Percentiles rank a stretch among this genome's conserved stretches.
Evolutionary conservation across 2,797 vertebrate species (phyloP).

Genomic region (Helicolenus hilgendorfi): DNA sequence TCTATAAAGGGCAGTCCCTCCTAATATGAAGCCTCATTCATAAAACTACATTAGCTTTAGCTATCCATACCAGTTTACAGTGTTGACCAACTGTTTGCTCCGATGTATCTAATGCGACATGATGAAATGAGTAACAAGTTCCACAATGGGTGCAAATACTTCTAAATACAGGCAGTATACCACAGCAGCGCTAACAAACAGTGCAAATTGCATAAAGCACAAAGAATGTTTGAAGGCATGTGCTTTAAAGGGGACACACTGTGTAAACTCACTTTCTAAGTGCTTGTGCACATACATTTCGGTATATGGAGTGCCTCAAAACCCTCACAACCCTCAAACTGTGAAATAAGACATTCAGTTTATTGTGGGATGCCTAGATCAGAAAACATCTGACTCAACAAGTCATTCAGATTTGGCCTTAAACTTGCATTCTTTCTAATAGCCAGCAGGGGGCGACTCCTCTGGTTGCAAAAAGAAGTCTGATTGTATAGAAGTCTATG

Average conservation of each 20-base stretch:
- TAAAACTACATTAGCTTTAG: background rate
- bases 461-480: too few species aligned
- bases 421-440: fast-evolving
- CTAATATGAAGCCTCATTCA: background rate
- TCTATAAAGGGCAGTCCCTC: background rate
- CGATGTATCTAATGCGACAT: background rate
- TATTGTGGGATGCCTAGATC: fast-evolving
- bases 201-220: background rate
- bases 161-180: background rate
- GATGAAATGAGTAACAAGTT: background rate
- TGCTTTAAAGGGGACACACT: background rate
- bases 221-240: background rate
- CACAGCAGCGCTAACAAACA: too few species aligned
- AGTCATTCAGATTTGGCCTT: too few species aligned
- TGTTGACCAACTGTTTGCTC: background rate
- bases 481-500: too few species aligned
- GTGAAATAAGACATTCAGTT: background rate
- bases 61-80: background rate
- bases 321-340: too few species aligned
- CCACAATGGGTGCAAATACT: background rate
- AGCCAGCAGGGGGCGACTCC: too few species aligned
- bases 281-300: too few species aligned
- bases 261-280: too few species aligned
- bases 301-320: too few species aligned
- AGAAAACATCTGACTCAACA: too few species aligned